Conservation (phyloP, 2,888 invertebrate genomes). For the Myopa tessellatipennis region DNA sequence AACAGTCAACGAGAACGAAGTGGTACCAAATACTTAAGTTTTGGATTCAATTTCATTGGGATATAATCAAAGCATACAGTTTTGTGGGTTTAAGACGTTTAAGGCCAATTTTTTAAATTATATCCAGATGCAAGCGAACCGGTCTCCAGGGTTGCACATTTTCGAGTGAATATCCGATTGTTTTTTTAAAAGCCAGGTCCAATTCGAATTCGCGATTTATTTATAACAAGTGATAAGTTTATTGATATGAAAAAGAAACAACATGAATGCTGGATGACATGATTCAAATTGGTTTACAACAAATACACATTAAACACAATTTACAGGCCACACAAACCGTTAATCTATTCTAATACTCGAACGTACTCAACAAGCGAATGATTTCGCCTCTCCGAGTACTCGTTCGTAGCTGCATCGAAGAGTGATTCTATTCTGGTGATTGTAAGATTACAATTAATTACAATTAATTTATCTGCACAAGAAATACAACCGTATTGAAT, state of each 20-base stretch:
- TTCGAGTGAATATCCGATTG: constrained; percentile 25
- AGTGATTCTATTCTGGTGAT: too few species aligned
- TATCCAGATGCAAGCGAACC: constrained; percentile 54
- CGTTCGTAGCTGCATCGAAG: too few species aligned
- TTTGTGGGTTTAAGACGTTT: constrained; percentile 44
- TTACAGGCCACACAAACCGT: too few species aligned
- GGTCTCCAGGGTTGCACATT: constrained; percentile 44
- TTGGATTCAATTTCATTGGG: constrained; percentile 39
- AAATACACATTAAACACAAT: too few species aligned
- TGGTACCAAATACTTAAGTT: constrained; percentile 68
- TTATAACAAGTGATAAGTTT: constrained; percentile 51
- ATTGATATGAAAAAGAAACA: constrained; percentile 35
- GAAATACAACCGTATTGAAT: too few species aligned
- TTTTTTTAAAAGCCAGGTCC: constrained; percentile 42
- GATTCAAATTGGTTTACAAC: too few species aligned
- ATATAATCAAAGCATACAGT: constrained; percentile 44
- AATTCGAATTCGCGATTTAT: constrained; percentile 44
- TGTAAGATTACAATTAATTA: too few species aligned
- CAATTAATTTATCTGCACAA: too few species aligned
- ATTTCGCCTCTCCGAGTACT: too few species aligned
- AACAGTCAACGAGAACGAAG: constrained; percentile 69
- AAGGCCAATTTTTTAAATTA: constrained; percentile 37
- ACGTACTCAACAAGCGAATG: too few species aligned
- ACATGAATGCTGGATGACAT: background rate
- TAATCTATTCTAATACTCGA: too few species aligned